A percentile compares a stretch with the other conserved stretches of the same genome.
Evolutionary conservation across 2,888 invertebrate genomes (phyloP).

Genomic region (Drosophila limbata): DNA sequence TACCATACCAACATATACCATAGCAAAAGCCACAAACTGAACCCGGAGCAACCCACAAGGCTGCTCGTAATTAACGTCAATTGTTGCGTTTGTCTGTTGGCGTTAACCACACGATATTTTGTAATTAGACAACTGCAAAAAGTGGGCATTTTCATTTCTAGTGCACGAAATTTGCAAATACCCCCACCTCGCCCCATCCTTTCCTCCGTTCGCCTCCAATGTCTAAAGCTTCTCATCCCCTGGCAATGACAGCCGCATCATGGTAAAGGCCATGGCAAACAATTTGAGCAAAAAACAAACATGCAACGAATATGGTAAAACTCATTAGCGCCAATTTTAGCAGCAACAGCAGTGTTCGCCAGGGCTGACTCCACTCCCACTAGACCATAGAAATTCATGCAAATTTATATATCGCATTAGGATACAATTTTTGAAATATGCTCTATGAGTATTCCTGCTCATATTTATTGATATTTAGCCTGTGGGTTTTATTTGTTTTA

Average conservation of each 20-base stretch:
- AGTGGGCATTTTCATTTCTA: slow-evolving; percentile 43
- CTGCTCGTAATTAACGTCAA: slow-evolving; percentile 66
- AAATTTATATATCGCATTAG: slow-evolving; percentile 14
- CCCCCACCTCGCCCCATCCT: no score
- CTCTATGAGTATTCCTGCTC: neutral
- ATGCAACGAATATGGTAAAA: slow-evolving; percentile 74
- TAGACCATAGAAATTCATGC: slow-evolving; percentile 31
- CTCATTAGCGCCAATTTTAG: slow-evolving; percentile 77
- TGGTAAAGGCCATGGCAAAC: slow-evolving; percentile 39
- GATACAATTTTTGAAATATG: slow-evolving; percentile 6
- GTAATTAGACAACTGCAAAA: slow-evolving; percentile 65
- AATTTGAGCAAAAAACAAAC: slow-evolving; percentile 60
- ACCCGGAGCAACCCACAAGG: slow-evolving; percentile 2
- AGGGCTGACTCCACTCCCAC: slow-evolving; percentile 22
- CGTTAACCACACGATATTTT: slow-evolving; percentile 56
- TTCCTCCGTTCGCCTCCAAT: neutral
- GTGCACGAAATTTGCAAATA: slow-evolving; percentile 44
- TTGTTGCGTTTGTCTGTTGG: slow-evolving; percentile 47
- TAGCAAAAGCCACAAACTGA: neutral
- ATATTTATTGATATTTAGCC: slow-evolving; percentile 59
- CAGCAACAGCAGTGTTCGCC: slow-evolving; percentile 10
- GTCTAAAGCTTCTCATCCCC: neutral
- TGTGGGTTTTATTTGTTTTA: slow-evolving; percentile 2
- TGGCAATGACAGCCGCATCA: slow-evolving; percentile 15
- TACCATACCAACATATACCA: no score